Conservation (phyloP, 2,888 invertebrate genomes). For the Mycalesis mineus region DNA sequence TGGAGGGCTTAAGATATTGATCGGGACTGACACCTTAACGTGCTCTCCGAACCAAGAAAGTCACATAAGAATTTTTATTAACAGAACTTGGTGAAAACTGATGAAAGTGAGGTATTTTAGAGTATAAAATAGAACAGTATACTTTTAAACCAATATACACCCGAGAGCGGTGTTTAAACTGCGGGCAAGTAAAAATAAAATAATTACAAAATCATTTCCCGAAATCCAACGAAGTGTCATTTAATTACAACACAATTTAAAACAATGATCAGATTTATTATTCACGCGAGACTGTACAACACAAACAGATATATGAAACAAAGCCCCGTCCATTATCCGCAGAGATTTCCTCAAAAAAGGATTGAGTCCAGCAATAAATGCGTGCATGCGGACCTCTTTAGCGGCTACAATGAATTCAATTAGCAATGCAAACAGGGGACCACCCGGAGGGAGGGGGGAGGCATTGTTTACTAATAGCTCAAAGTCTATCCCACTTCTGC, state of each 20-base stretch:
- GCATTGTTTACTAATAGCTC: conserved; percentile 54
- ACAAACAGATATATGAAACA: conserved; percentile 15
- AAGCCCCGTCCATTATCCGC: conserved; percentile 20
- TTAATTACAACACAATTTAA: conserved; percentile 16
- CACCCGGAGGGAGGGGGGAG: conserved; percentile 49
- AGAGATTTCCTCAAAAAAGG: conserved; percentile 34
- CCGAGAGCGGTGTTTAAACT: too few species aligned
- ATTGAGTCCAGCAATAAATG: conserved; percentile 46
- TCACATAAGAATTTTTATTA: too few species aligned
- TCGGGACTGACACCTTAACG: too few species aligned
- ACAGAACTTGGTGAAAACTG: too few species aligned
- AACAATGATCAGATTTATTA: conserved; percentile 20
- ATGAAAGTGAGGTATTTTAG: too few species aligned
- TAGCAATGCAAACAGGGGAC: conserved; percentile 66
- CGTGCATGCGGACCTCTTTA: conserved; percentile 38
- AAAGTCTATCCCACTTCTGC: conserved; percentile 1
- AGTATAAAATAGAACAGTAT: too few species aligned
- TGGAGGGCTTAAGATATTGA: too few species aligned
- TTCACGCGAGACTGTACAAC: conserved; percentile 1
- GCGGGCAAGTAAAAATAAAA: too few species aligned
- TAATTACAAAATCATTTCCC: too few species aligned
- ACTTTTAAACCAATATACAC: too few species aligned
- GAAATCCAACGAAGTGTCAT: conserved; percentile 2
- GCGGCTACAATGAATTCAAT: conserved; percentile 72
- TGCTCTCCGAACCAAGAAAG: too few species aligned